Evolutionary conservation across 2,797 vertebrate genomes (phyloP), one percentile per base, ranked within the genome.

Genomic region (Microctenopoma steveboyesi): DNA sequence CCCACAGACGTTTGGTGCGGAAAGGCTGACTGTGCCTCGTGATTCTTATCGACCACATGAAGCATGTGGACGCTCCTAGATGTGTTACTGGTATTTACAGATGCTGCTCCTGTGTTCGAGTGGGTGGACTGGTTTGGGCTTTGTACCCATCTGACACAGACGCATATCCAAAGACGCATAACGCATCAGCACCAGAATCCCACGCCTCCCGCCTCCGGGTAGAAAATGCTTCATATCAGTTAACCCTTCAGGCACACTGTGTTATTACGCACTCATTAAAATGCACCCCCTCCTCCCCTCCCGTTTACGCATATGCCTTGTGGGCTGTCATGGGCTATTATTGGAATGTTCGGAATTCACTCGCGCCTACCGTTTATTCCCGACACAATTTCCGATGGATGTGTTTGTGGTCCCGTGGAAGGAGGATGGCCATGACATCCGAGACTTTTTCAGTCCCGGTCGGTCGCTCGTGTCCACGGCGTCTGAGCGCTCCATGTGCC

Each of bases 401-500:
- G 93, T 89, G 90, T 92, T 93, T 48, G 95, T 94, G 69, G 95
- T 95, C 78, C 96, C 96, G 39, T 97, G 97, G 83, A 98, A 96
- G 47, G 97, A 97, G 35, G 96, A 98, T 18, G 97, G 97, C 97
- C 97, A 98, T 69, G 97, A 98, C 97, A 97, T 96, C 59, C 96
- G 96, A 63, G 95, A 95, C 74, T 95, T 96, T 77, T 95, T 95
- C 64, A 98, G 92, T 54, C 97, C 97, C 0, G 96, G 97, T 78
- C 97, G 92, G 92, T 97, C 96, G 84, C 95, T 93, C 66, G 95
- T 95, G 86, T 98, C 97, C 93, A 98, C 91, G 85, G 97, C 97
- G 82, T 98, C 95, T 1, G 97, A 95, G 77, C 97, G 95, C 86
- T 98, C 97, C 74, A 98, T 98, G 89, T 94, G 95, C 86, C 96